Conservation (phyloP, 2,888 invertebrate genomes). For the Epirrita christyi region DNA sequence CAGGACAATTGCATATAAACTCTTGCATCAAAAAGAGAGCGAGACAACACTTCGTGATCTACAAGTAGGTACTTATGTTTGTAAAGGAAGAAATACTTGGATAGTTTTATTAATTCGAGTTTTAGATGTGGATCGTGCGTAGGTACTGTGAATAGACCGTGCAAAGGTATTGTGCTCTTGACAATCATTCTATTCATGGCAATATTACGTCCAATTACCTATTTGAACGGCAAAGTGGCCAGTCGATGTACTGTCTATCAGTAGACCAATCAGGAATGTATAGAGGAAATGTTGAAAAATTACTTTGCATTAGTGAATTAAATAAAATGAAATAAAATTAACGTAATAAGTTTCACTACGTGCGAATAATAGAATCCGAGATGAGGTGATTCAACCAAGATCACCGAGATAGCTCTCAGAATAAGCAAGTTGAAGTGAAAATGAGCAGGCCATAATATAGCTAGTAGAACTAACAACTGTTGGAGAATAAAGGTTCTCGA, state of each 20-base stretch:
- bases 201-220: slow-evolving; percentile 34
- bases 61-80: not conserved
- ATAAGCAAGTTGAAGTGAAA: too few relatives aligned
- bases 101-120: not conserved
- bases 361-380: too few relatives aligned
- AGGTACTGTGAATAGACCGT: slow-evolving; percentile 6
- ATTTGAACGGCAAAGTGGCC: slow-evolving; percentile 31
- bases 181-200: slow-evolving; percentile 40
- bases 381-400: too few relatives aligned
- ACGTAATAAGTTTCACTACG: too few relatives aligned
- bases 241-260: slow-evolving; percentile 7
- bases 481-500: too few relatives aligned
- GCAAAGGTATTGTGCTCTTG: slow-evolving; percentile 28
- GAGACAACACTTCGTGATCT: not conserved
- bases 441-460: too few relatives aligned
- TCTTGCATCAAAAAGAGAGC: not conserved
- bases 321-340: too few relatives aligned
- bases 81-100: not conserved
- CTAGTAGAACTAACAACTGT: too few relatives aligned
- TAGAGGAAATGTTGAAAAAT: not conserved
- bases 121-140: not conserved
- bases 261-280: not conserved
- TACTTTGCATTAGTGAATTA: too few relatives aligned
- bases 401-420: too few relatives aligned
- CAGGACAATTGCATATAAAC: not conserved